Evolutionary conservation across 2,888 invertebrate species (phyloP).

Genomic region (Zygaena filipendulae): DNA sequence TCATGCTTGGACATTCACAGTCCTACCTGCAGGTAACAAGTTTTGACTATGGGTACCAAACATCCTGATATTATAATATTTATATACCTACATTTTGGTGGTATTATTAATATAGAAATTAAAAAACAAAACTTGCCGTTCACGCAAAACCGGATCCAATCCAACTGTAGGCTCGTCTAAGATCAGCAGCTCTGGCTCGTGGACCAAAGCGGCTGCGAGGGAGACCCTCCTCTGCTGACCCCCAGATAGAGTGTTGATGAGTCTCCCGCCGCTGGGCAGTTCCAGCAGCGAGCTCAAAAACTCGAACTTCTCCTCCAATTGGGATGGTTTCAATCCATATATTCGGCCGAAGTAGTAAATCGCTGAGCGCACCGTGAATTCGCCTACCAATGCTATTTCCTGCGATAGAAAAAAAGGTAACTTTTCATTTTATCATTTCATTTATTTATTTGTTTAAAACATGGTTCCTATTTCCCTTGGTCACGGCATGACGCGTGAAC

Average conservation of each 20-base stretch:
- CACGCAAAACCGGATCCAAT: constrained; percentile 87
- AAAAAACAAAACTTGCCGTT: constrained; percentile 67
- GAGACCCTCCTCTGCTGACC: constrained; percentile 93
- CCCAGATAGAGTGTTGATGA: constrained; percentile 81
- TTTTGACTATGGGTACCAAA: too few species aligned
- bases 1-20: too few species aligned
- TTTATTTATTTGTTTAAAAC: not conserved
- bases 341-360: constrained; percentile 89
- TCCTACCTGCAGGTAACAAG: too few species aligned
- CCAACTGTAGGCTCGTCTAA: constrained; percentile 96
- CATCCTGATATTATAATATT: not conserved
- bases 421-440: not conserved
- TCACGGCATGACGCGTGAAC: too few species aligned
- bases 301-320: constrained; percentile 73
- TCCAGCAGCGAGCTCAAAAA: constrained; percentile 79
- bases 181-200: constrained; percentile 88
- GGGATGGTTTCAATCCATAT: constrained; percentile 76
- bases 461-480: too few species aligned
- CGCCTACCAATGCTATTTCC: constrained; percentile 83
- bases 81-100: not conserved
- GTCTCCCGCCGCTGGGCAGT: constrained; percentile 74
- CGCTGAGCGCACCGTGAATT: constrained; percentile 85
- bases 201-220: constrained; percentile 87
- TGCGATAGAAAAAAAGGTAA: constrained; percentile 24
- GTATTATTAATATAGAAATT: not conserved